Base-by-base conservation (phyloP, 2,888 invertebrate genomes). In the Archips crataeganus region DNA sequence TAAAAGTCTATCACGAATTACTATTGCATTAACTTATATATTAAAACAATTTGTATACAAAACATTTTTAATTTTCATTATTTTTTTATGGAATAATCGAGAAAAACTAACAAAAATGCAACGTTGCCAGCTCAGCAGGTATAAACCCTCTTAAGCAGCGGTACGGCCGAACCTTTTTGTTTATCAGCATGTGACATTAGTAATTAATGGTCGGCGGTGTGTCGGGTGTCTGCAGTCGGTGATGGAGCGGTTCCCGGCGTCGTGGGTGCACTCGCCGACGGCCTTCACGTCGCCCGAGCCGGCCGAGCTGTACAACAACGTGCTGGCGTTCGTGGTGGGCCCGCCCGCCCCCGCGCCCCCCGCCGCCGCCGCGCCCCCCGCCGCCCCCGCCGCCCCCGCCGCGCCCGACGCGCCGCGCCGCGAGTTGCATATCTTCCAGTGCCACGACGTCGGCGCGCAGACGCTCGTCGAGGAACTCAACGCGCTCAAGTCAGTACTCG, bases 361-460 rank as follows among this genome's bases (percentile, higher is more conserved):
- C 11, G 97, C n/a, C n/a, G 97, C 76, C 69, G 68, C 36, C 70
- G 36, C 60, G 85, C 11, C 78, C 75, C 32, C 80, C 78, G 34
- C 67, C 83, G 11, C 95, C 96, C 62, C 96, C 39, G 0, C 39
- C 39, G 39, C 39, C 72, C 78, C 73, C 60, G 74, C 61, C 70
- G 39, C 70, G 36, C 60, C 86, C 13, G 79, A 75, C 32, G 80
- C 78, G 34, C 67, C 83, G 10, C 95, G 96, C 62, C 96, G 98
- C 4, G 99, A 99, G 95, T 99, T 99, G 97, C 99, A 99, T 94
- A 99, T 99, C 88, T 98, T 97, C 94, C 98, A 98, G 93, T 97
- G 97, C 86, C 96, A 97, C 84, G 96, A 96, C 82, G 96, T 97
- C 69, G 96, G 96, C 69, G 97, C 97, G 61, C 97, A 97, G 85